phyloP scores from a whole-genome alignment of 1,140 invertebrate genomes.

The Protaetia brevitarsis region DNA sequence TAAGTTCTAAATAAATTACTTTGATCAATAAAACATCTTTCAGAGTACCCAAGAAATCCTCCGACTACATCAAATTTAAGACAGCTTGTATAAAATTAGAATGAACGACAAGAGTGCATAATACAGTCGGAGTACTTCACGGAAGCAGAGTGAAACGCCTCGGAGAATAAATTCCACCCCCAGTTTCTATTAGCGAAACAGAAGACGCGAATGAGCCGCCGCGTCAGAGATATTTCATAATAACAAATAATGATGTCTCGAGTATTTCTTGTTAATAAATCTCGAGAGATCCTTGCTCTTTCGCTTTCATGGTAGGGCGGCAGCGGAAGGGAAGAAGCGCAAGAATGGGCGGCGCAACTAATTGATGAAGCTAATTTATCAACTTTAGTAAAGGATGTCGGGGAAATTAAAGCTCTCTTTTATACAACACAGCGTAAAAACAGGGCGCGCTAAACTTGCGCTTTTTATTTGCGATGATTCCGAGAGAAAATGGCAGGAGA shows the following conservation, averaged over 20 bases:
- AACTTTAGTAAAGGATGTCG: constrained; percentile 27
- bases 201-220: neutral
- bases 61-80: too few species aligned
- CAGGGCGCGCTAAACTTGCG: constrained; percentile 24
- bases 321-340: constrained; percentile 1
- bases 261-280: constrained; percentile 19
- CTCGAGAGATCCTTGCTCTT: neutral
- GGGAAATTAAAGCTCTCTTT: constrained; percentile 24
- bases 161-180: neutral
- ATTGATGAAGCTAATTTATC: constrained; percentile 30
- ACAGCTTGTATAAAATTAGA: too few species aligned
- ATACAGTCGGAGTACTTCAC: too few species aligned
- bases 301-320: constrained; percentile 10
- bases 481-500: neutral
- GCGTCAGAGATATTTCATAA: constrained; percentile 6
- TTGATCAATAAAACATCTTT: too few species aligned
- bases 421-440: constrained; percentile 23
- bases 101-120: too few species aligned
- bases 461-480: constrained; percentile 10
- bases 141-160: too few species aligned
- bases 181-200: neutral
- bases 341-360: constrained; percentile 27
- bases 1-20: too few species aligned
- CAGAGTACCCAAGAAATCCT: too few species aligned
- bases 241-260: constrained; percentile 12